phyloP scores from a whole-genome alignment of 2,797 vertebrate species.

The Pangasius sanitwongsei region DNA sequence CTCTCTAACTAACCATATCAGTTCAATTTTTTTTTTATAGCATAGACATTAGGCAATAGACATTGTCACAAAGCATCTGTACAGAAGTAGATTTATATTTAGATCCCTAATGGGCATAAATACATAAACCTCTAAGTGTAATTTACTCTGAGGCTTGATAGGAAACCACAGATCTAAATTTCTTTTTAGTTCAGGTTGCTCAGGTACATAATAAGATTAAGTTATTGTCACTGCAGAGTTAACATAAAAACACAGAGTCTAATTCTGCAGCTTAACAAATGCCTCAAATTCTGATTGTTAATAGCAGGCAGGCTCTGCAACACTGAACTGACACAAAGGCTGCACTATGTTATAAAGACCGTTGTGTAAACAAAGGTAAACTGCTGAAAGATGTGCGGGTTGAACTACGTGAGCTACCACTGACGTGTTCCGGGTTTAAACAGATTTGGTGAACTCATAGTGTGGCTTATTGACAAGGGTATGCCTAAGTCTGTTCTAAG shows the following conservation, averaged over 20 bases:
- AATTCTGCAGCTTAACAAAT: not conserved
- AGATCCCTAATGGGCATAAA: not conserved
- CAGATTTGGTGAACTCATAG: not conserved
- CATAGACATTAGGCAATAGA: not conserved
- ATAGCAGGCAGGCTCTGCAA: constrained; percentile 5
- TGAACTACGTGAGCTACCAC: not conserved
- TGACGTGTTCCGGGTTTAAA: not conserved
- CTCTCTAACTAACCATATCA: not conserved
- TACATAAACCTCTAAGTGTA: not conserved
- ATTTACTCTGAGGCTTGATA: not conserved
- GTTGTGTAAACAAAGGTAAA: constrained; percentile 25
- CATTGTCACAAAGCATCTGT: not conserved
- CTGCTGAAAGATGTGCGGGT: constrained; percentile 13
- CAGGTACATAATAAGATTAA: not conserved
- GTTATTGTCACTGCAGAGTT: not conserved
- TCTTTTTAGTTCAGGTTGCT: not conserved
- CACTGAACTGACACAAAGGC: constrained; percentile 16
- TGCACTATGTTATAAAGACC: constrained; percentile 4
- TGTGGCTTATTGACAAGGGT: not conserved
- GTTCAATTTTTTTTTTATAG: not conserved
- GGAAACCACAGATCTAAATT: not conserved
- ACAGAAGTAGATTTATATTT: not conserved
- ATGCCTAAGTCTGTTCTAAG: not conserved
- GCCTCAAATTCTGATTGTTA: constrained; percentile 3
- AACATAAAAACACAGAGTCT: not conserved